Evolutionary conservation across 2,888 invertebrate species (phyloP).

Genomic region (Leucoma salicis): DNA sequence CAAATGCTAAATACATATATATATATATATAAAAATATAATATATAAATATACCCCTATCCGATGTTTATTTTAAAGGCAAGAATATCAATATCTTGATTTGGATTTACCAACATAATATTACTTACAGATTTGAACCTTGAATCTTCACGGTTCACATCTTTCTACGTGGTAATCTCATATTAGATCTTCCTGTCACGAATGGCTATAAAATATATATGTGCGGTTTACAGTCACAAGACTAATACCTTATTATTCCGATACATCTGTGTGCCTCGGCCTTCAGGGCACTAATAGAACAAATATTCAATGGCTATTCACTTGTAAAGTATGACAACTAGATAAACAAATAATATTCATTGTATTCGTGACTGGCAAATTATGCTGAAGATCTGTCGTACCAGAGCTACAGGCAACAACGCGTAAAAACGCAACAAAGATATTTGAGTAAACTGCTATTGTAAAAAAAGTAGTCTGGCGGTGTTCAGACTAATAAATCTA

Average conservation of each 20-base stretch:
- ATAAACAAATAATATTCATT: not conserved
- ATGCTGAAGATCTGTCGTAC: not conserved
- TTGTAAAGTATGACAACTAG: constrained; percentile 1
- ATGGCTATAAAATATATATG: constrained; percentile 42
- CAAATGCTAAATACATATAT: too few relatives aligned
- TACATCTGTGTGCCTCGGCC: constrained; percentile 11
- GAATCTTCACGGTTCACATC: constrained; percentile 44
- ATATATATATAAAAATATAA: too few relatives aligned
- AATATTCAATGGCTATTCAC: constrained; percentile 6
- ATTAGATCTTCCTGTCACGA: constrained; percentile 62
- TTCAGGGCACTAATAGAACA: constrained; percentile 16
- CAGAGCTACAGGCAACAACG: too few relatives aligned
- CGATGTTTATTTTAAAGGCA: too few relatives aligned
- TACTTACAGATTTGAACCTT: constrained; percentile 28
- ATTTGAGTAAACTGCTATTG: too few relatives aligned
- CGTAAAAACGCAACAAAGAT: too few relatives aligned
- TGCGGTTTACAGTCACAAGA: constrained; percentile 15
- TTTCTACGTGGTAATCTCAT: constrained; percentile 20
- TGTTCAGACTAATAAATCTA: too few relatives aligned
- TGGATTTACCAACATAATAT: too few relatives aligned
- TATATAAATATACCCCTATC: too few relatives aligned
- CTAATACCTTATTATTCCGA: constrained; percentile 10
- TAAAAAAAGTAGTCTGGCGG: too few relatives aligned
- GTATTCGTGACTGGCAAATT: constrained; percentile 3
- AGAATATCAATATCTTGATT: too few relatives aligned